Conservation (phyloP, 2,888 invertebrate genomes). For the Melanostoma scalare region DNA sequence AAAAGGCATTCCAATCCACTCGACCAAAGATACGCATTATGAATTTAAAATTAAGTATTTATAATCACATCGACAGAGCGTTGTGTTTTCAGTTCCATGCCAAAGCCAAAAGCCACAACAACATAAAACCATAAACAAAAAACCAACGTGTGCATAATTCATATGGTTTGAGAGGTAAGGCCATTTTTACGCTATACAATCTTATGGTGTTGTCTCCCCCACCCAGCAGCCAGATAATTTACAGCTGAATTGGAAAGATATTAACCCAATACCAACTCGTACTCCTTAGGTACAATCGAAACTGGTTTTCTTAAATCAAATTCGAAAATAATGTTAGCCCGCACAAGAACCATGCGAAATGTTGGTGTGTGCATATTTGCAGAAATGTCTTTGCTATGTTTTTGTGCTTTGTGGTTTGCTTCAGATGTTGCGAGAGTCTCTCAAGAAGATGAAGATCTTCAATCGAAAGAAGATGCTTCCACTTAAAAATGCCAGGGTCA, state of each 20-base stretch:
- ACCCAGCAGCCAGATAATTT: slow-evolving; percentile 8
- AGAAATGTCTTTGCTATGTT: slow-evolving; percentile 23
- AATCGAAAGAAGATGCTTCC: slow-evolving; percentile 50
- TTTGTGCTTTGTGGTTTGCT: slow-evolving; percentile 5
- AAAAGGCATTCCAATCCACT: slow-evolving; percentile 65
- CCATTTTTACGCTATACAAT: slow-evolving; percentile 30
- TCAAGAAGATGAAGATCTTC: slow-evolving; percentile 12
- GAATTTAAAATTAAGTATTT: slow-evolving; percentile 62
- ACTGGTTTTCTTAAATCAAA: slow-evolving; percentile 44
- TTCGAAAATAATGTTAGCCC: slow-evolving; percentile 21
- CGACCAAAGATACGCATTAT: slow-evolving; percentile 57
- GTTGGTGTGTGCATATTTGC: slow-evolving; percentile 15
- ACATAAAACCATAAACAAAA: not conserved
- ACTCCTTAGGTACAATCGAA: slow-evolving; percentile 1
- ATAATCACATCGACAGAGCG: slow-evolving; percentile 53
- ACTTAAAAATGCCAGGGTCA: slow-evolving; percentile 60
- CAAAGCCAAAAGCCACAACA: slow-evolving; percentile 1
- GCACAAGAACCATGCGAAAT: slow-evolving; percentile 44
- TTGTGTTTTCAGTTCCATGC: slow-evolving; percentile 3
- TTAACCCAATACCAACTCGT: slow-evolving; percentile 4
- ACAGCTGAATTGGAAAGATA: slow-evolving; percentile 5
- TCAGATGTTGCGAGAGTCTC: slow-evolving; percentile 25
- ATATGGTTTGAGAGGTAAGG: slow-evolving; percentile 35
- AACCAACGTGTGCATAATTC: slow-evolving; percentile 30
- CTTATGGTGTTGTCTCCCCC: not conserved